Percentiles rank a stretch among this genome's conserved stretches.
Conservation (phyloP, 2,888 invertebrate genomes). For the Drosophila hamatofila region DNA sequence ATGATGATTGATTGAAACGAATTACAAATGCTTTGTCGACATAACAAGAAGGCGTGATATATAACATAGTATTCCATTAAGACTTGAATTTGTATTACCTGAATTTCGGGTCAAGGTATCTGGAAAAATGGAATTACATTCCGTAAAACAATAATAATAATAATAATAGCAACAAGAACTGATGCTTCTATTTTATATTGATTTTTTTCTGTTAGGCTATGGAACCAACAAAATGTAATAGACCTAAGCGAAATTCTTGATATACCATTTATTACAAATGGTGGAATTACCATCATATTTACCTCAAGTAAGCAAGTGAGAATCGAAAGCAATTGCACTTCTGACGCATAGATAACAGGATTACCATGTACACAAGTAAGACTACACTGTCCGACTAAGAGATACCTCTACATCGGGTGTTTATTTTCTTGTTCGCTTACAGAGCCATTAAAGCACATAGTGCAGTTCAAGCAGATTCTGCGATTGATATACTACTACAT, state of each 20-base stretch:
- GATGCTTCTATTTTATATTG: background rate
- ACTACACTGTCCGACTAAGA: background rate
- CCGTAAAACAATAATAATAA: conserved; percentile 6
- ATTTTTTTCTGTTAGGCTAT: background rate
- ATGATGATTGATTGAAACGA: conserved; percentile 3
- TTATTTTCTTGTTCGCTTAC: no score
- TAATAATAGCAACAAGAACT: background rate
- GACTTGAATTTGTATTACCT: conserved; percentile 4
- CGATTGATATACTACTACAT: no score
- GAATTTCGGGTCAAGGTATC: conserved; percentile 2
- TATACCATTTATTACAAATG: no score
- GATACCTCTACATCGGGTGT: background rate
- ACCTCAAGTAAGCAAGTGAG: background rate
- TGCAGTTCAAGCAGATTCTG: no score
- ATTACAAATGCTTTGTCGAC: conserved; percentile 1
- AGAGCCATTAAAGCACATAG: no score
- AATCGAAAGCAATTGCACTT: background rate
- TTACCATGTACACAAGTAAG: background rate
- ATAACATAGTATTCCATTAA: conserved; percentile 1
- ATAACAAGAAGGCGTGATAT: conserved; percentile 4
- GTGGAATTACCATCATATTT: no score
- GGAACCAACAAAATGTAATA: background rate
- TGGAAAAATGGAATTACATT: conserved; percentile 13
- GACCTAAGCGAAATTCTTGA: background rate
- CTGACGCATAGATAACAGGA: background rate